Evolutionary conservation across 2,113 vertebrate genomes (phyloP), one percentile per base, ranked within the genome.

Genomic region (Lanius ludovicianus): DNA sequence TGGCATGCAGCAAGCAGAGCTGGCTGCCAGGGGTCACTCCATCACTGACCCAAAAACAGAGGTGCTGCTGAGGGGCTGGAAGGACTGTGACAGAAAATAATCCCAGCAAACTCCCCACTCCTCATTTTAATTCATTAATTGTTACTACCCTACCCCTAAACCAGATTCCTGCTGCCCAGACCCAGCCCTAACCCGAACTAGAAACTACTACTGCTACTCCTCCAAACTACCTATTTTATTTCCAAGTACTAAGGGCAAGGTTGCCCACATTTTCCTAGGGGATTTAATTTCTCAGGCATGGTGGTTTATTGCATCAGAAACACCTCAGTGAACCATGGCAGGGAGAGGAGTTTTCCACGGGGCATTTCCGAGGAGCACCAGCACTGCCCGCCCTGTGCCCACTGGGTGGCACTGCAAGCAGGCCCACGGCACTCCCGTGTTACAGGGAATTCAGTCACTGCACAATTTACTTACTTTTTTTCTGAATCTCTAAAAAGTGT

Each of bases 321-420:
- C 35, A 23, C 5, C 78, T 18, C 28, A 13, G 63, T 19, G 11
- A 67, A 5, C 25, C 9, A 4, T 0, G 35, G n/a, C 84, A 87
- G 25, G 41, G 16, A 67, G 9, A 35, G 50, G 27, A 62, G 59
- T 14, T 52, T 24, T 17, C 42, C 31, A 21, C 5, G 53, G 42
- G 13, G 16, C 18, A 42, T 42, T 53, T 70, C 27, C 9, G 7
- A 53, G 59, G 20, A 74, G 44, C 84, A 81, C 8, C 49, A 20
- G 53, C n/a, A 33, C 60, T 21, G 63, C 46, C 31, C 19, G 8
- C 5, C 3, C 91, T 4, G 6, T 62, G 39, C 84, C 89, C 97
- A 97, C 96, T 84, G 97, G 98, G 86, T 97, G 97, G 98, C 96
- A 95, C 86, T 95, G 73, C 59, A 90, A 83, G 64, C 60, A 95